phyloP scores from a whole-genome alignment of 2,888 invertebrate species.

The Barypeithes pellucidus region DNA sequence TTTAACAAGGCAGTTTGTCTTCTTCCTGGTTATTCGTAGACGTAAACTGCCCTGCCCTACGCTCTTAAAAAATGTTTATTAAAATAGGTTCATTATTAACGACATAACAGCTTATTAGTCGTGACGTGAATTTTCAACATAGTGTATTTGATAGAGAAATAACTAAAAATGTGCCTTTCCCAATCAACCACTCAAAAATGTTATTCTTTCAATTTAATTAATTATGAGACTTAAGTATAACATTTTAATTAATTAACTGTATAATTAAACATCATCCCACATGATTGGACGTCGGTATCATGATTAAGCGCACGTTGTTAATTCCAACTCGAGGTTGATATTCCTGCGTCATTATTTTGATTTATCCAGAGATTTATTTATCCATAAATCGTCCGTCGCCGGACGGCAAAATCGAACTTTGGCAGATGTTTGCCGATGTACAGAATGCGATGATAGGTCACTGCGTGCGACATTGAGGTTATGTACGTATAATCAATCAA shows the following conservation, averaged over 20 bases:
- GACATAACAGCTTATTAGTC: no score
- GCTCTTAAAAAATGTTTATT: no score
- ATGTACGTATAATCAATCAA: slow-evolving; percentile 28
- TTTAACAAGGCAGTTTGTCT: no score
- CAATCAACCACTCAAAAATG: no score
- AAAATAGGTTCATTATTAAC: no score
- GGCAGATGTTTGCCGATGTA: slow-evolving; percentile 28
- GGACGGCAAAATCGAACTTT: slow-evolving; percentile 23
- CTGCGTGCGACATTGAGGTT: slow-evolving; percentile 21
- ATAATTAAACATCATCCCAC: slow-evolving; percentile 4
- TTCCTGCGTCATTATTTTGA: slow-evolving; percentile 25
- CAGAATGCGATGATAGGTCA: slow-evolving; percentile 14
- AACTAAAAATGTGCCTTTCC: no score
- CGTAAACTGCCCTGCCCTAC: no score
- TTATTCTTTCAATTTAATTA: no score
- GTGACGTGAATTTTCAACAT: no score
- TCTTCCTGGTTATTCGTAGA: no score
- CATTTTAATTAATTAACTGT: not conserved
- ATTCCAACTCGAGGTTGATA: slow-evolving; percentile 8
- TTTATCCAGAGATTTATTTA: slow-evolving; percentile 23
- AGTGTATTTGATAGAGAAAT: no score
- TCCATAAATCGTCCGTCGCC: slow-evolving; percentile 10
- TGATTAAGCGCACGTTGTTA: slow-evolving; percentile 14
- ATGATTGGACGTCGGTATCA: not conserved
- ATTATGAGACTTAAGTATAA: not conserved